A percentile compares a stretch with the other conserved stretches of the same genome.
Evolutionary conservation across 30 jellyfish, hydroid and myxozoan genomes (phyloP).

Genomic region (Haliclystus octoradiatus): DNA sequence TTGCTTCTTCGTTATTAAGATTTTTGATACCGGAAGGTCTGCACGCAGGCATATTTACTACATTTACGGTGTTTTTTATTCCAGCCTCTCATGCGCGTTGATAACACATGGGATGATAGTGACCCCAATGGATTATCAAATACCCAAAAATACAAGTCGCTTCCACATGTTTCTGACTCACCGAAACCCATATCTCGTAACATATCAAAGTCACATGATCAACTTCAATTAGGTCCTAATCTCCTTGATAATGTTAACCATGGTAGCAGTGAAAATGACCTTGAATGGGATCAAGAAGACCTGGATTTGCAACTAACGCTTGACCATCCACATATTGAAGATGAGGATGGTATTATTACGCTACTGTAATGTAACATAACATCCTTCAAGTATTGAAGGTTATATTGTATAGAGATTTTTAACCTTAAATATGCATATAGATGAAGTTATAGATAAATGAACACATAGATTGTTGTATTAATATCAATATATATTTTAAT

Average conservation of each 20-base stretch:
- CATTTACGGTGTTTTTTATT: no score
- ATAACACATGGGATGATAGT: neutral
- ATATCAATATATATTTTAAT: no score
- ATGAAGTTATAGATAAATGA: no score
- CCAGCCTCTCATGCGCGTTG: neutral
- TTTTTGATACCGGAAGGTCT: no score
- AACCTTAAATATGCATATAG: no score
- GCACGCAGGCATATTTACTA: no score
- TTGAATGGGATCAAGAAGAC: neutral
- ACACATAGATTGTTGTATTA: no score
- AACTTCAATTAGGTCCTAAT: neutral
- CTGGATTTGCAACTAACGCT: neutral
- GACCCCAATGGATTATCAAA: neutral
- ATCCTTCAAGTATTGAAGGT: no score
- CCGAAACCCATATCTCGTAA: neutral
- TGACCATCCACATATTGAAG: neutral
- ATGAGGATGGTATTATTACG: no score
- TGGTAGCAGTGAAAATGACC: neutral
- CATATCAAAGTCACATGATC: neutral
- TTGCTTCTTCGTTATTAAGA: no score
- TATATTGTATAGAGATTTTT: no score
- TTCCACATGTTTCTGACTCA: neutral
- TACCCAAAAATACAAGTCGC: neutral
- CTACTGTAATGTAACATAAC: no score
- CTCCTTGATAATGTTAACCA: neutral